Evolutionary conservation across 2,888 invertebrate genomes (phyloP).

Genomic region (Tetragnatha montana): DNA sequence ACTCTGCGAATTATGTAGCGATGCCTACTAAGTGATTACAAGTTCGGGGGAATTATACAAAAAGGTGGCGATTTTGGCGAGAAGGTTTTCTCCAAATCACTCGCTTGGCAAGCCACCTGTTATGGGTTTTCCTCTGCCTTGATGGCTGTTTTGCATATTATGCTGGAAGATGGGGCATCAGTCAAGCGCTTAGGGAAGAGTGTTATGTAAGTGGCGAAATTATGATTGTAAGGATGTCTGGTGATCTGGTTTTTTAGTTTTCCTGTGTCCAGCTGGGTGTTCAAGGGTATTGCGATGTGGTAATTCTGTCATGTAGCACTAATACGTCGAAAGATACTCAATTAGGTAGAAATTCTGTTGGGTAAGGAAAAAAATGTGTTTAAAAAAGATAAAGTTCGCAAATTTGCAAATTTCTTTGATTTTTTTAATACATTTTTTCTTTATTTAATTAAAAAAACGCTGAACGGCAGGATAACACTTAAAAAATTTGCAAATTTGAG

Average conservation of each 20-base stretch:
- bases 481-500: too few species aligned
- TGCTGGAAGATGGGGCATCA: neutral
- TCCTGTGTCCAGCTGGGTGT: too few species aligned
- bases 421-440: too few species aligned
- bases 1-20: conserved; percentile 1
- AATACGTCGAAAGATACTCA: too few species aligned
- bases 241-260: neutral
- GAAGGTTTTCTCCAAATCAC: conserved; percentile 32
- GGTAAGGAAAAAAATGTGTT: too few species aligned
- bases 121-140: conserved; percentile 15
- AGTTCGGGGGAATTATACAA: conserved; percentile 25
- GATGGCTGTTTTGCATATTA: conserved; percentile 33
- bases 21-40: conserved; percentile 27
- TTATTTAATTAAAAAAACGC: too few species aligned
- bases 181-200: neutral
- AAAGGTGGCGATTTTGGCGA: conserved; percentile 57
- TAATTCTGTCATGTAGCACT: too few species aligned
- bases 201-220: neutral
- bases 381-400: too few species aligned
- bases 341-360: too few species aligned
- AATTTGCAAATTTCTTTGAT: too few species aligned
- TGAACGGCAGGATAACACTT: too few species aligned
- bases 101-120: conserved; percentile 43
- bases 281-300: too few species aligned
- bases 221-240: neutral